phyloP scores from a whole-genome alignment of 1,140 invertebrate species.

The Agrypnia vestita region DNA sequence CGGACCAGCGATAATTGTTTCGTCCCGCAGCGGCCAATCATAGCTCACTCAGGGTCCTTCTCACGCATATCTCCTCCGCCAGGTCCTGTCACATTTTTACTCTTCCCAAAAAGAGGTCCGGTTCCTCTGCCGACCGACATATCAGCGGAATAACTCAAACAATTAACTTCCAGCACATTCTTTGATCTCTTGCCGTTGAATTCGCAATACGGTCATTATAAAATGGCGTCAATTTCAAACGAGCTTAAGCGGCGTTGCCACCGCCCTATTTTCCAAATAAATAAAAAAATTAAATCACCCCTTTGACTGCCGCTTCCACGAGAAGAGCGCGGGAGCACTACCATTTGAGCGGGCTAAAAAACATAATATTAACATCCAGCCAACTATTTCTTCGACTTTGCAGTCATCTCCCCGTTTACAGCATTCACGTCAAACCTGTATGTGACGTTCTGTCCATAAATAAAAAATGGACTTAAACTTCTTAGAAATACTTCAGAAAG shows the following conservation, averaged over 20 bases:
- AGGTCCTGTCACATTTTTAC: slow-evolving; percentile 19
- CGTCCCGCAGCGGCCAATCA: background rate
- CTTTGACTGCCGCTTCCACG: too few species aligned
- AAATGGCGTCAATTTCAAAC: slow-evolving; percentile 25
- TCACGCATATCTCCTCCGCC: slow-evolving; percentile 11
- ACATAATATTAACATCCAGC: too few species aligned
- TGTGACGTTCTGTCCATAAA: too few species aligned
- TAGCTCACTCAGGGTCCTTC: slow-evolving; percentile 2
- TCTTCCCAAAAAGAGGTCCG: background rate
- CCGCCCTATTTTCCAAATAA: too few species aligned
- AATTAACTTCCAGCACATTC: slow-evolving; percentile 5
- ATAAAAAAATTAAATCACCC: too few species aligned
- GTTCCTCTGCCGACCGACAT: slow-evolving; percentile 14
- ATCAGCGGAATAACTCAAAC: slow-evolving; percentile 30
- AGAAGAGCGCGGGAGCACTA: too few species aligned
- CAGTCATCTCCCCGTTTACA: too few species aligned
- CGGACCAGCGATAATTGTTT: background rate
- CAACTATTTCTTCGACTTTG: too few species aligned
- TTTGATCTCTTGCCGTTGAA: background rate
- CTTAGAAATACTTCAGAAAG: too few species aligned
- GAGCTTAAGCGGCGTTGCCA: background rate
- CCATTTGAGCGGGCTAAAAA: too few species aligned
- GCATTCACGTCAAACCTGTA: too few species aligned
- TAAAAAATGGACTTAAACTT: too few species aligned
- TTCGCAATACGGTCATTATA: slow-evolving; percentile 13